Base-by-base conservation (phyloP, 2,797 vertebrate genomes). In the Otolemur crassicaudatus region DNA sequence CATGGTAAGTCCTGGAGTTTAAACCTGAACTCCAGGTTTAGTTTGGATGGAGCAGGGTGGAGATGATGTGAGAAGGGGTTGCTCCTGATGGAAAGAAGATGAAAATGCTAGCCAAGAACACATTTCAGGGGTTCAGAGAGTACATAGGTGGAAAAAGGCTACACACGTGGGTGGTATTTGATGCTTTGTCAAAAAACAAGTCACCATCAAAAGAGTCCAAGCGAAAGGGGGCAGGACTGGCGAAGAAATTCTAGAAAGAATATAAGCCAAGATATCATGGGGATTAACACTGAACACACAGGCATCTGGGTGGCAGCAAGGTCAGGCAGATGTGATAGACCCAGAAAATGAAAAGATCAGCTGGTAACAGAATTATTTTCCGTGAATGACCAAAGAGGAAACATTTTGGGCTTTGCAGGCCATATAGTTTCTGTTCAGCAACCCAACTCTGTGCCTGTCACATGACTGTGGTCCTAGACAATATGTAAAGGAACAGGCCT, bases 111-210 rank as follows among this genome's bases (percentile, higher is more conserved):
- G 34, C 22, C 29, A 84, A 25, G 56, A 63, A 84, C 20, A 73
- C 56, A 77, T 95, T 87, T 87, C 60, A 67, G 56, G 25, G 79
- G 29, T 84, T 96, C 60, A 92, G 94, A 79, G 8, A 69, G 27
- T 9, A 81, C 17, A 40, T n/a, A 34, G 22, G 6, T 16, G 63
- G 56, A 72, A 92, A 90, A 84, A 91, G 34, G 29, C 43, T 97
- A 60, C 90, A 49, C 10, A 76, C 10, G 9, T 34, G 22, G 61
- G 73, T 81, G 37, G 43, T 29, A 72, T 12, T 16, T 94, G 29
- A 86, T 82, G 56, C 5, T 84, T 77, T 27, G 19, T 67, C 65
- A 90, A 93, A 94, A 96, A 43, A 2, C 16, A 90, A 83, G 14
- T 49, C 20, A 88, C 43, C 82, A 53, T 7, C 19, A 77, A 90